phyloP scores from a whole-genome alignment of 2,113 vertebrate genomes.

The Erinaceus europaeus region DNA sequence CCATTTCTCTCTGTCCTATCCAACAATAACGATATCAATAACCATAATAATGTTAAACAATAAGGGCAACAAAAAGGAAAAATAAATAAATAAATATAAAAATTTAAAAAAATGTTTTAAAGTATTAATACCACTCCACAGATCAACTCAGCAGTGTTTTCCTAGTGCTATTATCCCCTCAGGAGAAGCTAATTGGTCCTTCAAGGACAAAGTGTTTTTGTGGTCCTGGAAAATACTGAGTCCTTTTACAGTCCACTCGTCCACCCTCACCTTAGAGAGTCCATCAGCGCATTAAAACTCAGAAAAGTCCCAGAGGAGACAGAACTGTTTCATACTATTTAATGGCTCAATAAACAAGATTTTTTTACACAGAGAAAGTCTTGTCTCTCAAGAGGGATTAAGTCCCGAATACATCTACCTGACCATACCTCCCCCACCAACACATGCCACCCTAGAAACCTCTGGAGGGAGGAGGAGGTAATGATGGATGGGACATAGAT shows the following conservation, averaged over 20 bases:
- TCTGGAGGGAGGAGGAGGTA: too few relatives aligned
- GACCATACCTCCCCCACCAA: too few relatives aligned
- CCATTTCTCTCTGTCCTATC: too few relatives aligned
- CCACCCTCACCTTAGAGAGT: not conserved
- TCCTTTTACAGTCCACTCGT: not conserved
- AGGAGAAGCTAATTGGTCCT: not conserved
- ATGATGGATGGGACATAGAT: not conserved
- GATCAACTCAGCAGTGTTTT: not conserved
- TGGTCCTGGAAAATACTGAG: not conserved
- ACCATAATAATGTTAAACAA: too few relatives aligned
- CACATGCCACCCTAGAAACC: too few relatives aligned
- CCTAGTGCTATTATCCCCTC: not conserved
- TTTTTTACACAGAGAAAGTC: not conserved
- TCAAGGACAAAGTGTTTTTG: not conserved
- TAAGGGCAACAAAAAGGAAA: too few relatives aligned
- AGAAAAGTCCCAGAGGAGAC: constrained; percentile 13
- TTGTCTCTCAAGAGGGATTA: too few relatives aligned
- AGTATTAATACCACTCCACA: not conserved
- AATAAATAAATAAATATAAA: too few relatives aligned
- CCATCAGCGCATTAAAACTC: not conserved
- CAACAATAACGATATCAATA: too few relatives aligned
- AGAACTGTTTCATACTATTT: not conserved
- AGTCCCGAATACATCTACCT: too few relatives aligned
- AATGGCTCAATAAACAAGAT: not conserved
- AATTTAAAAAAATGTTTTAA: too few relatives aligned